Percentiles rank a stretch among this genome's conserved stretches.
These are phyloP conservation scores for Terebella lapidaria DNA, from an alignment of 2,888 invertebrate species.

Conservation along the genomic window DNA sequence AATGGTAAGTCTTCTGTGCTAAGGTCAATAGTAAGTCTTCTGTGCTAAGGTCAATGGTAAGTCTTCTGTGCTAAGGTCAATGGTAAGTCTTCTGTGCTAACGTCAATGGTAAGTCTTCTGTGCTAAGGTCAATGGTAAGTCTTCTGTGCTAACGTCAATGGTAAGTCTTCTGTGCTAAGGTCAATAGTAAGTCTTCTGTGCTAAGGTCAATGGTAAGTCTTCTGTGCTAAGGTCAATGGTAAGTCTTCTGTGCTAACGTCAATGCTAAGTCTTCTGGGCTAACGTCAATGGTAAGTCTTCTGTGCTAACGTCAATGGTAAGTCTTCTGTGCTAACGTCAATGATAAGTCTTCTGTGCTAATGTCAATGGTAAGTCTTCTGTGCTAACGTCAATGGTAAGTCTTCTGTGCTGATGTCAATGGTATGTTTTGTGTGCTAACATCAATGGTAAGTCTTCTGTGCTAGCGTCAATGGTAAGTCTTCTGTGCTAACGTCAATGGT, in stretches of 20 bases:
- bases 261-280: neutral
- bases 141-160: neutral
- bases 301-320: neutral
- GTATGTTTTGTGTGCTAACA: no score
- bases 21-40: neutral
- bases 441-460: no score
- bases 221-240: neutral
- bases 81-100: neutral
- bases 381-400: no score
- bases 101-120: neutral
- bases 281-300: neutral
- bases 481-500: no score
- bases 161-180: neutral
- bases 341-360: no score
- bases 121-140: neutral
- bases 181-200: neutral
- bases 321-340: no score
- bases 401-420: no score
- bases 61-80: neutral
- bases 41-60: neutral
- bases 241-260: neutral
- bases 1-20: neutral
- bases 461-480: no score
- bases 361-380: no score
- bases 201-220: neutral